phyloP scores from a whole-genome alignment of 2,888 invertebrate genomes.

The Brenthis ino region DNA sequence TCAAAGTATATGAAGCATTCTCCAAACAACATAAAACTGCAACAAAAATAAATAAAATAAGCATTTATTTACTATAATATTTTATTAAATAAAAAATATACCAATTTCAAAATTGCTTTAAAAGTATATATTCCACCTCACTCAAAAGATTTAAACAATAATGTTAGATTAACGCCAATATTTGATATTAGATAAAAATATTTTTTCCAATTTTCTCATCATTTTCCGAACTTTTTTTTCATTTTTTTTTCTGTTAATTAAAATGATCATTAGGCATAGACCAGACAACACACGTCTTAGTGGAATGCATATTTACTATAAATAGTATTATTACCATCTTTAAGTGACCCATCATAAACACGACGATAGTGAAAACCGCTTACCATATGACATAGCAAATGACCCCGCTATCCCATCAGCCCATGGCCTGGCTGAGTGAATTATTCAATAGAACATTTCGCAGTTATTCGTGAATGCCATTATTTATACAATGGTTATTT shows the following conservation, averaged over 20 bases:
- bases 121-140: too few relatives aligned
- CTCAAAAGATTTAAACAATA: too few relatives aligned
- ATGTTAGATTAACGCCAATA: not conserved
- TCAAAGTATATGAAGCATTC: constrained; percentile 55
- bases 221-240: too few relatives aligned
- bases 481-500: constrained; percentile 14
- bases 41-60: constrained; percentile 46
- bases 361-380: constrained; percentile 31
- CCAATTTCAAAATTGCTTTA: too few relatives aligned
- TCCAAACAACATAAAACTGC: constrained; percentile 50
- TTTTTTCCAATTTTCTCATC: too few relatives aligned
- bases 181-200: not conserved
- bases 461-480: constrained; percentile 5
- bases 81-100: not conserved
- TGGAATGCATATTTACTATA: not conserved
- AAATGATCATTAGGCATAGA: too few relatives aligned
- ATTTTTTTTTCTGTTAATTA: too few relatives aligned
- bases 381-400: constrained; percentile 27
- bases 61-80: not conserved
- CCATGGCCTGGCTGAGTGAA: constrained; percentile 10
- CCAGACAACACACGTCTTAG: too few relatives aligned
- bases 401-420: constrained; percentile 16
- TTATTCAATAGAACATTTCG: constrained; percentile 18
- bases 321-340: not conserved
- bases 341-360: constrained; percentile 12